Conservation (phyloP, 2,888 invertebrate species). For the Acrobasis suavella region DNA sequence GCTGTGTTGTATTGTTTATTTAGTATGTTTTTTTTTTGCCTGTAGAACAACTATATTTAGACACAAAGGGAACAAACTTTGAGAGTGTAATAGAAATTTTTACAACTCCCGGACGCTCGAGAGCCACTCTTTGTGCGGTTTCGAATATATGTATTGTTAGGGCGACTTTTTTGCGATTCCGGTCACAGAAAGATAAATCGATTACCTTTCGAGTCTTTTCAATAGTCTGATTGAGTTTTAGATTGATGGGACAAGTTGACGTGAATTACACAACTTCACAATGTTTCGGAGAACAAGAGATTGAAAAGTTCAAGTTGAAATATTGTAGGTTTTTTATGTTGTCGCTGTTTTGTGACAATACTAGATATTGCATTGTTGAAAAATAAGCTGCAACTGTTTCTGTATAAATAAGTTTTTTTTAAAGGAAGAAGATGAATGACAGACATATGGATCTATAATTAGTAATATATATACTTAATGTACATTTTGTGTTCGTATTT, state of each 20-base stretch:
- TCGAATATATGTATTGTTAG: slow-evolving; percentile 49
- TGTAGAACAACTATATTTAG: background rate
- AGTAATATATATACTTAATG: too few relatives aligned
- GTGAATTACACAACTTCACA: slow-evolving; percentile 29
- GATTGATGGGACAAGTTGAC: slow-evolving; percentile 38
- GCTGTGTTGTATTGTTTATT: too few relatives aligned
- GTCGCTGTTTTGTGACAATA: background rate
- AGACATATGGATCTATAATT: too few relatives aligned
- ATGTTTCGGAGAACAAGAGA: slow-evolving; percentile 18
- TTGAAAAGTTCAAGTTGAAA: slow-evolving; percentile 15
- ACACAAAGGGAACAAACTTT: slow-evolving; percentile 26
- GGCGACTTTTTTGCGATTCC: slow-evolving; percentile 68
- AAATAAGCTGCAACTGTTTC: background rate
- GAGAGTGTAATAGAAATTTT: slow-evolving; percentile 63
- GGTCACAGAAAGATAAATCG: slow-evolving; percentile 67
- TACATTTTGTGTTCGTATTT: too few relatives aligned
- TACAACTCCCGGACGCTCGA: slow-evolving; percentile 49
- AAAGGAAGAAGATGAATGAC: too few relatives aligned
- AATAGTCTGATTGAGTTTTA: slow-evolving; percentile 34
- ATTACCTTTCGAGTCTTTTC: slow-evolving; percentile 43
- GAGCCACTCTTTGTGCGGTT: slow-evolving; percentile 59
- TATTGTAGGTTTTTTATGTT: slow-evolving; percentile 8
- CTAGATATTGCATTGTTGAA: background rate
- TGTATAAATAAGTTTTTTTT: too few relatives aligned
- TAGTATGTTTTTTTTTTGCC: background rate